These are phyloP conservation scores for Megaptera novaeangliae DNA, from an alignment of 2,113 vertebrate species.

Conservation along the genomic window DNA sequence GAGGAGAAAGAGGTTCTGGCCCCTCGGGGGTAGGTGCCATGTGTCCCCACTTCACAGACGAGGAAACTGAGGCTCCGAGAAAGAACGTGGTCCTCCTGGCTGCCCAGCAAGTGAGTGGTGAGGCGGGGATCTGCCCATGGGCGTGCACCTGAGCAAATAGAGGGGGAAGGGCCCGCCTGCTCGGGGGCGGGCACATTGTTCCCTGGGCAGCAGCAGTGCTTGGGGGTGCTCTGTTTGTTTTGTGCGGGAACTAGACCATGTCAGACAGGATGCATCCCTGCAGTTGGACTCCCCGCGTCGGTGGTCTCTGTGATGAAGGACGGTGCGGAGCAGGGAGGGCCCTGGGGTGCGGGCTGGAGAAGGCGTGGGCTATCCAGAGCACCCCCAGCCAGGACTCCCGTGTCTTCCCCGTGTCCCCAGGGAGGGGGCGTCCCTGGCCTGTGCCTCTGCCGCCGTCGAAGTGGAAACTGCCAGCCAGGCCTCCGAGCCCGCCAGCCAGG, in stretches of 20 bases:
- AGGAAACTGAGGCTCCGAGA: not conserved
- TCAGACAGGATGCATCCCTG: not conserved
- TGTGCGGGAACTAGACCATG: not conserved
- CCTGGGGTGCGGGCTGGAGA: rapidly evolving
- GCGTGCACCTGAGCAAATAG: not conserved
- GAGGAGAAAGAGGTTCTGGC: not conserved
- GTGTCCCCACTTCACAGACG: not conserved
- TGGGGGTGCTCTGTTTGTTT: not conserved
- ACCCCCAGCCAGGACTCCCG: not conserved
- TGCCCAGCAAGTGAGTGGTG: not conserved
- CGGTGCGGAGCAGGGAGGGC: rapidly evolving
- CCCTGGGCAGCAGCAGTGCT: not conserved
- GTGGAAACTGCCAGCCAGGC: constrained; percentile 89
- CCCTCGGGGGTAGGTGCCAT: rapidly evolving
- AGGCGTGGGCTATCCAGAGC: rapidly evolving
- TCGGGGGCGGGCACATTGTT: rapidly evolving
- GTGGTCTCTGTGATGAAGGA: not conserved
- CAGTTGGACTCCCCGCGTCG: not conserved
- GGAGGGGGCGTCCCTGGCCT: constrained; percentile 80
- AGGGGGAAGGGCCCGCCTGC: not conserved
- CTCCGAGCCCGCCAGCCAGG: constrained; percentile 93
- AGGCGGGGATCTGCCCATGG: not conserved
- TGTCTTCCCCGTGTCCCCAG: constrained; percentile 72
- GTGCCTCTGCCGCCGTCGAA: constrained; percentile 77
- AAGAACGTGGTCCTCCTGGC: not conserved